Evolutionary conservation across 2,113 vertebrate species (phyloP), one percentile per base, ranked within the genome.

Genomic region (Turnix velox): DNA sequence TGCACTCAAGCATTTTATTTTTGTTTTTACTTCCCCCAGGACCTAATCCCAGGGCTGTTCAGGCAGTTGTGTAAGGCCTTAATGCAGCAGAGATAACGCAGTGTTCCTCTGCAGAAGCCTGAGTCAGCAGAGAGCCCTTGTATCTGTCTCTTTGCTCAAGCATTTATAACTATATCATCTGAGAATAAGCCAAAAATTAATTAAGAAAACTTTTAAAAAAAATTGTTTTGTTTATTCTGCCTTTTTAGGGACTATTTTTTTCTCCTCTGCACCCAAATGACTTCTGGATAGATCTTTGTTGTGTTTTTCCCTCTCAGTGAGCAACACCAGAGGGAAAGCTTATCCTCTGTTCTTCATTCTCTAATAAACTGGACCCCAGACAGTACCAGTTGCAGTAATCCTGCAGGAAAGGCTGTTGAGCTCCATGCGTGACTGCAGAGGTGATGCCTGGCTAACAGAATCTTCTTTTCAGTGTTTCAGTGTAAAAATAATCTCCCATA

Each of bases 11-110:
- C 78, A 74, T 86, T 95, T 95, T 95, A 94, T 91, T 96, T 96
- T 92, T 96, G 92, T 96, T 94, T 96, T 77, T 40, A 15, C 87
- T 91, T 95, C 95, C 96, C 94, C 83, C 5, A 88, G 92, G 96
- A 93, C 75, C 67, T 89, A 95, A 87, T 96, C 91, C 89, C 95
- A 76, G 68, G 67, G 82, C 89, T 66, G 63, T 82, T 95, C 85
- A 76, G 71, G 71, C 81, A 63, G 84, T 74, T 91, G 77, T 79
- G 45, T 82, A 33, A 91, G 46, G 78, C 58, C 46, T 92, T 96
- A 96, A 95, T 96, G 95, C 88, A 89, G 95, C 35, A 61, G 66
- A 89, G 62, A 76, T 76, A 92, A 94, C 73, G 91, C 81, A 83
- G 89, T 91, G 91, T 79, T 45, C n/a, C 75, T 83, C 42, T 76